Conservation (phyloP, 2,113 vertebrate species). For the Pteruthius melanotis region DNA sequence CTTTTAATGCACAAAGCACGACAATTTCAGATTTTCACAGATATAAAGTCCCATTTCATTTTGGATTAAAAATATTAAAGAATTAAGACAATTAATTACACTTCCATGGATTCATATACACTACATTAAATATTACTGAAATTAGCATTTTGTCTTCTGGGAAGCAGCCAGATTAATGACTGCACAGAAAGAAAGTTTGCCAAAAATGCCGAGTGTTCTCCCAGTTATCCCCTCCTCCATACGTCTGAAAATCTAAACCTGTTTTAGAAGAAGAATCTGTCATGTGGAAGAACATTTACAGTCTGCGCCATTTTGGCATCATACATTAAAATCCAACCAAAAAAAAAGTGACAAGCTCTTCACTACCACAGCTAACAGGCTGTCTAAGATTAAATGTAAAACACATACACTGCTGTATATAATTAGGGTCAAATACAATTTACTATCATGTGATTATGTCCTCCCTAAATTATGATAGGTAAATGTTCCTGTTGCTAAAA, state of each 20-base stretch:
- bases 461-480: neutral
- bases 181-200: neutral
- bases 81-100: conserved; percentile 42
- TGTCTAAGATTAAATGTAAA: neutral
- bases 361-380: neutral
- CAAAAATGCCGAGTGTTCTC: neutral
- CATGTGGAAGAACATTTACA: neutral
- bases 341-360: neutral
- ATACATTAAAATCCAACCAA: neutral
- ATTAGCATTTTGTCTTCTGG: neutral
- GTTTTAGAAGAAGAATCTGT: neutral
- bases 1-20: conserved; percentile 64
- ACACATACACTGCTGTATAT: neutral
- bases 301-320: neutral
- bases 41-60: conserved; percentile 24
- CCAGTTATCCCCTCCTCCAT: neutral
- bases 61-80: conserved; percentile 33
- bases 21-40: conserved; percentile 46
- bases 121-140: conserved; percentile 8
- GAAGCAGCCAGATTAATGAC: conserved; percentile 10
- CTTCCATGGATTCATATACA: conserved; percentile 30
- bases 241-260: conserved; percentile 14
- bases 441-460: neutral
- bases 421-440: neutral
- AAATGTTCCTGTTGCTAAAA: neutral